Evolutionary conservation across 2,113 vertebrate species (phyloP).

Genomic region (Nibea albiflora): DNA sequence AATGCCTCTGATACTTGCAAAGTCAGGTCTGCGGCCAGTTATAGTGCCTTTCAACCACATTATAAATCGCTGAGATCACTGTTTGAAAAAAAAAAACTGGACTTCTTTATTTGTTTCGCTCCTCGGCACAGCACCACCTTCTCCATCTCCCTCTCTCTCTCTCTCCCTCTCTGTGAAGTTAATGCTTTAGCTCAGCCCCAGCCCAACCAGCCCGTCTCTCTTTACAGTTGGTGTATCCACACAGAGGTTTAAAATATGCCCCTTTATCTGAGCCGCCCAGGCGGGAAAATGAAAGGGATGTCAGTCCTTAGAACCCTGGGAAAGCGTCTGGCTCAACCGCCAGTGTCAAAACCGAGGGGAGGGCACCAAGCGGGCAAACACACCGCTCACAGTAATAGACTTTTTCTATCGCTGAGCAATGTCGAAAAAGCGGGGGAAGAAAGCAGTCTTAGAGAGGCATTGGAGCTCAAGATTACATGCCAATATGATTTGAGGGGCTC

Average conservation of each 20-base stretch:
- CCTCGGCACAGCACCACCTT: conserved; percentile 11
- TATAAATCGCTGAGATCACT: conserved; percentile 29
- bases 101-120: conserved; percentile 57
- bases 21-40: conserved; percentile 48
- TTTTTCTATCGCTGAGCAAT: conserved; percentile 75
- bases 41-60: conserved; percentile 7
- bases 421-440: conserved; percentile 68
- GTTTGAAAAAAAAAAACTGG: conserved; percentile 43
- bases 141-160: conserved; percentile 16
- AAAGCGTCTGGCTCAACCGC: conserved; percentile 77
- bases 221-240: conserved; percentile 77
- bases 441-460: conserved; percentile 82
- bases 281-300: conserved; percentile 83
- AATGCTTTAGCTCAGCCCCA: conserved; percentile 62
- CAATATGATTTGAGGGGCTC: conserved; percentile 74
- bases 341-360: conserved; percentile 76
- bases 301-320: conserved; percentile 82
- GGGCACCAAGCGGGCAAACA: conserved; percentile 71
- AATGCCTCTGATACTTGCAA: conserved; percentile 49
- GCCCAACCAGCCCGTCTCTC: conserved; percentile 70
- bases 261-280: conserved; percentile 85
- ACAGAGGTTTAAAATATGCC: conserved; percentile 82
- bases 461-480: conserved; percentile 76
- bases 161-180: conserved; percentile 56
- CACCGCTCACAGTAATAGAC: conserved; percentile 61